Evolutionary conservation across 1,140 invertebrate genomes (phyloP).

Genomic region (Neuroterus valhalla): DNA sequence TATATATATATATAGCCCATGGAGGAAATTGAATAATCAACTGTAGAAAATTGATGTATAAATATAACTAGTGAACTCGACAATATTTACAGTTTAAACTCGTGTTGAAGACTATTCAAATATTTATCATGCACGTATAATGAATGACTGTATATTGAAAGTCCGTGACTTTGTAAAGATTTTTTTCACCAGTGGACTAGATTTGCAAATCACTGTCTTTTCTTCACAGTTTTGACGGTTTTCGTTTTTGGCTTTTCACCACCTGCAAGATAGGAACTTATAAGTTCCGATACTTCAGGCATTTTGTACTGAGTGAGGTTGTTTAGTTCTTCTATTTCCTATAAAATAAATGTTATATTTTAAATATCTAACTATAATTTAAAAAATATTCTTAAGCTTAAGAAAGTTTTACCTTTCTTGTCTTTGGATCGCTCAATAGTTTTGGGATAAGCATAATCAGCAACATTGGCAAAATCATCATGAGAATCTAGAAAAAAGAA

Average conservation of each 20-base stretch:
- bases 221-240: conserved; percentile 80
- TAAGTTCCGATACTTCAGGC: conserved; percentile 93
- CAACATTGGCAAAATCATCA: conserved; percentile 95
- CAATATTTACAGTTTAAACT: no score
- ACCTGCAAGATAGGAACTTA: conserved; percentile 87
- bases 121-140: no score
- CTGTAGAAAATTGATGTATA: no score
- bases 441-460: conserved; percentile 95
- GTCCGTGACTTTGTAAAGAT: no score
- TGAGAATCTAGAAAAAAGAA: conserved; percentile 84
- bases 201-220: conserved; percentile 75
- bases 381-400: neutral
- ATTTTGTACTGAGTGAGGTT: conserved; percentile 89
- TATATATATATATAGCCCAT: no score
- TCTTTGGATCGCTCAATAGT: conserved; percentile 97
- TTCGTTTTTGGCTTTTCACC: conserved; percentile 79
- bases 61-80: no score
- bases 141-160: no score
- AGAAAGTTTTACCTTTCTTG: conserved; percentile 81
- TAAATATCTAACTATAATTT: conserved; percentile 26
- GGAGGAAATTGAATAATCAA: no score
- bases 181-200: neutral
- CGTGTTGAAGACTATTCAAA: no score
- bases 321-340: conserved; percentile 92
- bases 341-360: conserved; percentile 44